Conservation (phyloP, 1,140 invertebrate genomes). For the Euura saliciscinereae region DNA sequence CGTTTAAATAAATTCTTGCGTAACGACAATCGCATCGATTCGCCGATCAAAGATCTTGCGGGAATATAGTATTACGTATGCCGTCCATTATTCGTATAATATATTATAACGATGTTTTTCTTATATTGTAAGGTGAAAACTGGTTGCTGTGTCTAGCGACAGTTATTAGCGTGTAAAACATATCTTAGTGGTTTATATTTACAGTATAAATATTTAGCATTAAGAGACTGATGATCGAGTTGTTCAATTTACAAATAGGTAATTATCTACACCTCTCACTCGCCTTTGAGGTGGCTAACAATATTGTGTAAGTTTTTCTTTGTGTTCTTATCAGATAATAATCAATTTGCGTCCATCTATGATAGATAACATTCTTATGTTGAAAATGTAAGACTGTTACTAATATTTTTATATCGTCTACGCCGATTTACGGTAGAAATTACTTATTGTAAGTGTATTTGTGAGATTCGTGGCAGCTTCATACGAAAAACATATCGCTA, state of each 20-base stretch:
- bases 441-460: neutral
- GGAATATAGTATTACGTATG: neutral
- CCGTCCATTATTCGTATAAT: conserved; percentile 3
- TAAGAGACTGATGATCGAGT: neutral
- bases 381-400: neutral
- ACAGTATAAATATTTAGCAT: neutral
- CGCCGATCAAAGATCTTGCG: neutral
- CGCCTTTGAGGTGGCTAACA: neutral
- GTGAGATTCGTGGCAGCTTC: neutral
- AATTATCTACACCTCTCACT: neutral
- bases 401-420: neutral
- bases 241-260: neutral
- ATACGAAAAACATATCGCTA: neutral
- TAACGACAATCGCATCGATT: neutral
- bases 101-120: neutral
- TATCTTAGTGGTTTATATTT: neutral
- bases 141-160: neutral
- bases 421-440: neutral
- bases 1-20: neutral
- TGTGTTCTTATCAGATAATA: neutral
- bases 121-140: neutral
- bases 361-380: neutral
- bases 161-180: neutral
- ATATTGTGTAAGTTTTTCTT: neutral
- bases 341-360: neutral